Base-by-base conservation (phyloP, 1,140 invertebrate genomes). In the Apolygus lucorum region DNA sequence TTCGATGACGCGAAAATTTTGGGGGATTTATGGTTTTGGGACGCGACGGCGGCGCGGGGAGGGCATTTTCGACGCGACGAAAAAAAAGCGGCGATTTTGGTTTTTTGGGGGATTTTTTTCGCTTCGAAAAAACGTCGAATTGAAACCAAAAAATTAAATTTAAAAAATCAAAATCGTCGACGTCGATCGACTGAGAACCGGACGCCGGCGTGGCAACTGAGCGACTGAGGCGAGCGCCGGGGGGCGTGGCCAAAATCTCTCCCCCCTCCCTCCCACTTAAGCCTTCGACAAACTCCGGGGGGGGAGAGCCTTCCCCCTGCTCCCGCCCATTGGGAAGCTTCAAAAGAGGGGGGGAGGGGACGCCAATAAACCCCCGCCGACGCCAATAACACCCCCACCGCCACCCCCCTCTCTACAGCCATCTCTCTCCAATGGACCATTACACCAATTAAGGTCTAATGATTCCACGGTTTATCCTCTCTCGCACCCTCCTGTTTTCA, bases 381-480 rank as follows among this genome's bases (percentile, higher is more conserved):
- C 54, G 54, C 22, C 54, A 59, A 24, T 59, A 59, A 13, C 54
- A 8, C 54, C 54, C 54, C 22, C 54, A 8, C 54, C 54, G 8
- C 54, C 8, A 13, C 54, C 54, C 54, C 54, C 11, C 4, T 21
- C 54, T 11, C 22, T 24, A 8, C 11, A 8, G 8, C 54, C 54
- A 11, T 4, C 54, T 11, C 11, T 11, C 54, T 11, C 54, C 54
- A 21, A 59, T 21, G 54, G 54, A 28, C 64, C 64, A 66, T 66
- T 66, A 66, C 64, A 66, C 64, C 64, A 66, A 66, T 66, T 66
- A 66, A 66, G 28, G 64, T 34, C 64, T 66, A 66, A 66, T 66
- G 64, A 66, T 66, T 66, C 64, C 28, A 28, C 64, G 54, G 54
- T 59, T 59, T 59, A 59, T 66, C 64, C 64, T 28, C 64, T 28